Base-by-base conservation (phyloP, 1,140 invertebrate species). In the Octopus sinensis region DNA sequence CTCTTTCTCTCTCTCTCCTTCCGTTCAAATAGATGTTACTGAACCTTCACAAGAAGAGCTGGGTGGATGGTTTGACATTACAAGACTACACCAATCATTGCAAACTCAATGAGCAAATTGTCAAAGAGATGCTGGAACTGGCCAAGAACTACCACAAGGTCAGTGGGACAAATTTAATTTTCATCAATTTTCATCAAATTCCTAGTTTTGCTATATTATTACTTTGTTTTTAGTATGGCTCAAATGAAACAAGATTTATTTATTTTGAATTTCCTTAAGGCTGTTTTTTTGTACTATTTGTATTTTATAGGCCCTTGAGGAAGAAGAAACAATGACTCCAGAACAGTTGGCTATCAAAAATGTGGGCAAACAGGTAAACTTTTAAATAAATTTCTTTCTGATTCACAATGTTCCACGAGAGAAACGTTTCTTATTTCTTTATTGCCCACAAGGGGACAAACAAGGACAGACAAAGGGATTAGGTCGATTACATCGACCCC, bases 251-350 rank as follows among this genome's bases (percentile, higher is more conserved):
- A 43, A 43, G 30, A 43, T 43, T 43, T 43, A 43, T 2, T 43
- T 43, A 43, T 43, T 43, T 43, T 43, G 3, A 43, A 43, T 43
- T 3, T 43, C 30, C 30, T 43, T 43, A 43, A 43, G 0, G 30
- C 3, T 43, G 0, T 43, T 43, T 43, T 43, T 43, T 43, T 43
- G 0, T 1, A 43, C 30, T 43, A 43, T 43, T 43, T 43, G 30
- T 43, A 43, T 43, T 82, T 90, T 88, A 17, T 83, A 95, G 94
- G 96, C 97, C 71, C 92, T 99, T 75, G 98, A 99, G 92, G 98
- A 99, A 87, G 98, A 99, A 91, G 98, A 99, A 90, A 99, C 98
- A 90, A 99, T 99, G 97, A 99, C 98, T n/a, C 96, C 97, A 1
- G 97, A 99, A 91, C 98, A 99, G 90, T 92, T 99, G 89, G 98